Evolutionary conservation across 2,888 invertebrate genomes (phyloP).

Genomic region (Machimus atricapillus): DNA sequence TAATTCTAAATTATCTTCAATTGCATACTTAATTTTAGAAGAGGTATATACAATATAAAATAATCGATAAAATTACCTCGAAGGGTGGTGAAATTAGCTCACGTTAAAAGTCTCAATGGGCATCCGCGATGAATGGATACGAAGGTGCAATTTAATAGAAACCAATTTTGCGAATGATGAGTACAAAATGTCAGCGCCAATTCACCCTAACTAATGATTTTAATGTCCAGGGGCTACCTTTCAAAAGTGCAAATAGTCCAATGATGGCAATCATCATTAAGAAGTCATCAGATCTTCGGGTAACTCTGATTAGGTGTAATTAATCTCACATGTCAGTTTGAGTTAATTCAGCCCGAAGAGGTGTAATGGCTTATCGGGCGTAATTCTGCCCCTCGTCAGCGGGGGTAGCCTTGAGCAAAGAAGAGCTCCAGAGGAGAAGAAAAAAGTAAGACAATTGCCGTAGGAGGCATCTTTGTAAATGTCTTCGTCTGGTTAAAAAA

Average conservation of each 20-base stretch:
- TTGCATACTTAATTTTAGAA: neutral
- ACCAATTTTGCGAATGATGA: neutral
- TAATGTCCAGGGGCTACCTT: neutral
- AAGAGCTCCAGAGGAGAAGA: neutral
- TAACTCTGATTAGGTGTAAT: neutral
- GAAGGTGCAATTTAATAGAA: neutral
- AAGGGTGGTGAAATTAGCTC: neutral
- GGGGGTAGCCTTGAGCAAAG: neutral
- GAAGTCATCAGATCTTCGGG: neutral
- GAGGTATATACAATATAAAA: neutral
- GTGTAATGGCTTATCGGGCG: neutral
- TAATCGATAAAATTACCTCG: neutral
- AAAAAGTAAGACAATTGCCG: neutral
- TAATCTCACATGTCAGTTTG: slow-evolving; percentile 5
- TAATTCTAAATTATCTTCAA: neutral
- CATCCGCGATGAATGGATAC: neutral
- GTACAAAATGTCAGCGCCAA: neutral
- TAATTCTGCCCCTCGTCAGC: neutral
- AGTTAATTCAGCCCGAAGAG: neutral
- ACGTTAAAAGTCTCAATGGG: neutral
- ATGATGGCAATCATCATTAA: slow-evolving; percentile 18
- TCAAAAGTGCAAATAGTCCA: neutral
- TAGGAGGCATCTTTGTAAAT: neutral
- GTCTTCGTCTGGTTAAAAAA: neutral
- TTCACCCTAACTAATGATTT: neutral